Conservation (phyloP, 2,113 vertebrate genomes). For the Oryzias celebensis region DNA sequence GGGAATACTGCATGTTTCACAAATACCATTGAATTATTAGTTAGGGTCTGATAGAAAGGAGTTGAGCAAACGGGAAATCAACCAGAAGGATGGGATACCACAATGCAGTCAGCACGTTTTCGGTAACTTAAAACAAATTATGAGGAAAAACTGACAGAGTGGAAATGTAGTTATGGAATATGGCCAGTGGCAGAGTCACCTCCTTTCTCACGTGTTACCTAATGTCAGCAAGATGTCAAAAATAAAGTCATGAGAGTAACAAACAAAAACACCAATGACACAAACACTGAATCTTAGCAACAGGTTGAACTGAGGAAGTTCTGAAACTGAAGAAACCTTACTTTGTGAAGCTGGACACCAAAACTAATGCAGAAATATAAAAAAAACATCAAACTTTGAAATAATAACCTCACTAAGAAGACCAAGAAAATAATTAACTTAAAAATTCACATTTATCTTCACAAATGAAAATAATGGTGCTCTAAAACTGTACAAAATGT, state of each 20-base stretch:
- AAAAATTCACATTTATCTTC: too few relatives aligned
- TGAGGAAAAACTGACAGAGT: neutral
- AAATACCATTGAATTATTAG: neutral
- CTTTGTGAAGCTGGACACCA: too few relatives aligned
- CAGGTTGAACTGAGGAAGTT: too few relatives aligned
- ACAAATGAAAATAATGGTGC: too few relatives aligned
- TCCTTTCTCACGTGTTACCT: constrained; percentile 37
- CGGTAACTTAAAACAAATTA: neutral
- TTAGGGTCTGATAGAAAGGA: neutral
- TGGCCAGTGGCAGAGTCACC: neutral
- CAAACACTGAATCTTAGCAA: too few relatives aligned
- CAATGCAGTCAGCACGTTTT: neutral
- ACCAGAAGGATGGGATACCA: neutral
- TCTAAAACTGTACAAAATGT: too few relatives aligned
- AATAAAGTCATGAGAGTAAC: neutral
- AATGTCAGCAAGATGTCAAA: constrained; percentile 52
- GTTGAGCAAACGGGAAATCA: neutral
- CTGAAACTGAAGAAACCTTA: too few relatives aligned
- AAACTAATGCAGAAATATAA: neutral
- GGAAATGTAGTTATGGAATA: constrained; percentile 32
- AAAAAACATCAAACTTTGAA: constrained; percentile 2
- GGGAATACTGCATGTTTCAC: neutral
- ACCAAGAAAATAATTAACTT: too few relatives aligned
- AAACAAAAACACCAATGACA: neutral
- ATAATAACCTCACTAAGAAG: too few relatives aligned